Base-by-base conservation (phyloP, 1,140 invertebrate species). In the silkworm (Bombyx mori) region DNA sequence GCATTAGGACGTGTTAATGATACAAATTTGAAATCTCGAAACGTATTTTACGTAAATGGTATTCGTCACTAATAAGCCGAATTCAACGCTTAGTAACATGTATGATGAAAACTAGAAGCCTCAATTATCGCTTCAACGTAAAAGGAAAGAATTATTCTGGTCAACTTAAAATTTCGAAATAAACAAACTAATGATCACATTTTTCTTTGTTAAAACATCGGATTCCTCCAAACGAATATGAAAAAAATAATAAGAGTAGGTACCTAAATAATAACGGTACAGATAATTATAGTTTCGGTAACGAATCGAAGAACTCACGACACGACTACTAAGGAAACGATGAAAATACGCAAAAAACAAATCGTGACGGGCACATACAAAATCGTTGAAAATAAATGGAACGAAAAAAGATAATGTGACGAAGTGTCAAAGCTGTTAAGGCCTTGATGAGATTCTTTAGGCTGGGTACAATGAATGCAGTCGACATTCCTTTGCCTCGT, bases 281-380 rank as follows among this genome's bases (percentile, higher is more conserved):
- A 86, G 67, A 65, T 84, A 86, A 86, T 84, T 83, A 86, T 69
- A 72, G 63, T 69, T 69, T 76, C 70, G 64, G 73, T 79, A 77
- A 75, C 75, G 71, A 80, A 80, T 84, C 68, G 76, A 68, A 54
- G 56, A 68, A 73, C 73, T 82, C 80, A 86, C 80, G 79, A 83
- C 75, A 66, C 56, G 49, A 62, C 58, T 68, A 65, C 65, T 68
- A 69, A 73, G 62, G 66, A 61, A 71, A 68, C 68, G 66, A 62
- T 68, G 64, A 65, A 71, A 69, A 75, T 68, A 69, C 62, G 69
- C 69, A 82, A 85, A 82, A 82, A 78, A 73, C 54, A 56, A 18
- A 64, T 79, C 76, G 79, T 81, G 78, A 77, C 26, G 55, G 67
- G 74, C 65, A 74, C 68, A 74, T 75, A 72, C 61, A 69, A 69